A percentile compares a stretch with the other conserved stretches of the same genome.
These are phyloP conservation scores for Neopipo cinnamomea DNA, from an alignment of 2,113 vertebrate species.

Conservation along the genomic window DNA sequence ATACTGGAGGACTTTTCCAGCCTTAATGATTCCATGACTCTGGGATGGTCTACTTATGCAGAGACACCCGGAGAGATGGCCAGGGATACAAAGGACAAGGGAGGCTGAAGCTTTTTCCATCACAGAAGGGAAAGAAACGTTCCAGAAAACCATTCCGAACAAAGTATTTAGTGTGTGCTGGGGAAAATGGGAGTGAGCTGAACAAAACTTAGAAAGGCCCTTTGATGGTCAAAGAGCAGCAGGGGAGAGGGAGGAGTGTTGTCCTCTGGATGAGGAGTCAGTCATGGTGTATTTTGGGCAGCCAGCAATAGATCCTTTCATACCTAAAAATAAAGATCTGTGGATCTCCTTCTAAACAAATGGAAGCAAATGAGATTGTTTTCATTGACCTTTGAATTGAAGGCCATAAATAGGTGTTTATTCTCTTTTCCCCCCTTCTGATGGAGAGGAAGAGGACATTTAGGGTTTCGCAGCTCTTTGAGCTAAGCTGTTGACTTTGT, in stretches of 20 bases:
- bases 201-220: not conserved
- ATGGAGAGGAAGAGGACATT: not conserved
- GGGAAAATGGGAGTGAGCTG: not conserved
- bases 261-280: not conserved
- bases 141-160: not conserved
- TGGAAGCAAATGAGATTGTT: not conserved
- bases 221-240: conserved; percentile 14
- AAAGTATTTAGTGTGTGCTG: not conserved
- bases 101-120: not conserved
- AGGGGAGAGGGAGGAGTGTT: not conserved
- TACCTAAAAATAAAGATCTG: conserved; percentile 64
- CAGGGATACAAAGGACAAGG: not conserved
- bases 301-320: conserved; percentile 45
- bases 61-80: not conserved
- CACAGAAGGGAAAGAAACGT: not conserved
- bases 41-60: not conserved
- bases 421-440: not conserved
- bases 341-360: not conserved
- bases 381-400: conserved; percentile 47
- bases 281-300: conserved; percentile 28
- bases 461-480: not conserved
- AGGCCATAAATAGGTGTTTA: not conserved
- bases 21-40: not conserved
- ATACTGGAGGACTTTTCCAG: not conserved
- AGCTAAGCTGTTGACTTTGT: not conserved